Evolutionary conservation across 2,797 vertebrate species (phyloP).

Genomic region (Cheirogaleus major): DNA sequence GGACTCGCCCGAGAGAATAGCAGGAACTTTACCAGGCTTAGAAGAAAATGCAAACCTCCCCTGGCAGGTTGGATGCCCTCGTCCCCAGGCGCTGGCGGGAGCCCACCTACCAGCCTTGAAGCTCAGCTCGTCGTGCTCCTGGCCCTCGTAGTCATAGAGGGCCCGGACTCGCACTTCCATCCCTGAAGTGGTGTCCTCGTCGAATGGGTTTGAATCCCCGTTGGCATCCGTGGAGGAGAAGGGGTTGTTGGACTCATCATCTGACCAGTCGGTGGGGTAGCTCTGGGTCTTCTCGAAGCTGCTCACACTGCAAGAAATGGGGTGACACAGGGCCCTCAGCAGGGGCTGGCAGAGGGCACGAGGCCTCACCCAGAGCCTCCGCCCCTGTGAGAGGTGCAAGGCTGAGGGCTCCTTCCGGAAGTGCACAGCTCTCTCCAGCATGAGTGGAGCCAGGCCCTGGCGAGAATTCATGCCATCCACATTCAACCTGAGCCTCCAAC

Average conservation of each 20-base stretch:
- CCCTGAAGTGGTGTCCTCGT: constrained; percentile 90
- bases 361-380: not conserved
- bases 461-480: not conserved
- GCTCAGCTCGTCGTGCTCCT: constrained; percentile 98
- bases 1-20: too few species aligned
- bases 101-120: constrained; percentile 94
- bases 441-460: not conserved
- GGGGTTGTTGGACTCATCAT: constrained; percentile 93
- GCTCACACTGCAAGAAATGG: constrained; percentile 87
- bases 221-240: constrained; percentile 93
- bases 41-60: too few species aligned
- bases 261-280: constrained; percentile 92
- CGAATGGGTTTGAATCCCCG: constrained; percentile 96
- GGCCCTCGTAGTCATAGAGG: constrained; percentile 97
- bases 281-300: constrained; percentile 92
- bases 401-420: not conserved
- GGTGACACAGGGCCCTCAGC: not conserved
- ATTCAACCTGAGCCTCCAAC: not conserved
- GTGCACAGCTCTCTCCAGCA: not conserved
- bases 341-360: too few species aligned
- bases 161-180: constrained; percentile 93
- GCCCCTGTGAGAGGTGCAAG: not conserved
- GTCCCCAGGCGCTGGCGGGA: accelerated
- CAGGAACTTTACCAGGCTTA: not conserved
- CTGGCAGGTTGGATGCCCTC: accelerated